Evolutionary conservation across 1,140 invertebrate genomes (phyloP), one percentile per base, ranked within the genome.

Genomic region (Brachionus sp.): DNA sequence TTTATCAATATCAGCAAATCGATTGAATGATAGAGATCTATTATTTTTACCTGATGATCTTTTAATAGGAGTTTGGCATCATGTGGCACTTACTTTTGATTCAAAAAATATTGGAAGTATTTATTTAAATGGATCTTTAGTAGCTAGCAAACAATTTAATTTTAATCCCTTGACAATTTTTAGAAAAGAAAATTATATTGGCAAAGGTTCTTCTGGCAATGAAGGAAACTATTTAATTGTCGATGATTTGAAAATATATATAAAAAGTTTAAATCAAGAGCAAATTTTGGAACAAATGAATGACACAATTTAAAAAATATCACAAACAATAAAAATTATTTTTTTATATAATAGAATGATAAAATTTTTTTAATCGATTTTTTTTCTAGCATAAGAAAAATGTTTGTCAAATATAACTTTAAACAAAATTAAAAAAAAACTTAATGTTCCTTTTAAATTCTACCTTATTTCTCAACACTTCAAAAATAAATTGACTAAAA

Each of bases 201-300:
- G 64, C 12, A 66, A 33, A 66, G 29, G 25, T 66, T 66, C 64
- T 29, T 12, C 16, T 66, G 33, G 29, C 3, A 33, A 33, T 33
- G 64, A 23, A n/a, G 29, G 50, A 57, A 19, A 29, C 29, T 29
- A 57, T 23, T 57, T 57, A 57, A 57, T 57, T 19, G 9, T 66
- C 13, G 64, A 66, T 66, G 64, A 66, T 33, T 23, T 66, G 33
- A 66, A n/a, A 66, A 66, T 66, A n/a, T 66, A 10, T 66, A 66
- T 13, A 12, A 23, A 37, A 0, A 37, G 3, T 5, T 66, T 66
- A 33, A 66, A 66, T 66, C 13, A n/a, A 29, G 25, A 29, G 7
- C 10, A 66, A 66, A 66, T 66, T 66, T 64, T 64, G 10, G 25
- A 64, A 10, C 19, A 23, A 33, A 25, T 64, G 19, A 64, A 64